Evolutionary conservation across 1,140 invertebrate species (phyloP), one percentile per base, ranked within the genome.

Genomic region (Hypothenemus hampei): DNA sequence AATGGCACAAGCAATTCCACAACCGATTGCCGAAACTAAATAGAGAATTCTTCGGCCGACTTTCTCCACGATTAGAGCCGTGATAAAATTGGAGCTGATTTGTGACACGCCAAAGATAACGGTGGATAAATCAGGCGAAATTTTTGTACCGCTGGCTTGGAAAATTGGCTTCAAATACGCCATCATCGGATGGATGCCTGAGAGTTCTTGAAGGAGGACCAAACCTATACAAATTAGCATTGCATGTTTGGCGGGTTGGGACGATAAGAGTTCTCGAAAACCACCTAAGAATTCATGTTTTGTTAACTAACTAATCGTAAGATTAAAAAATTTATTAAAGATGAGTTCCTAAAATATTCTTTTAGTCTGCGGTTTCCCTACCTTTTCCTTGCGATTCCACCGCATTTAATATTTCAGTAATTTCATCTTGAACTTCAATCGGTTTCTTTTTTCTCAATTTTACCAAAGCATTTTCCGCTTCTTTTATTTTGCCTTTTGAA

Each of bases 141-240:
- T 75, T 2, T 70, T 58, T n/a, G 74, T 80, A 31, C 81, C 76
- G 4, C 85, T 78, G n/a, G 69, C 73, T 43, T 77, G 58, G 62
- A 94, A 92, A 51, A 94, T 92, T 0, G 72, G 63, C 0, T 78
- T 78, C 0, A 84, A 77, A 61, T 92, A 92, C 69, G 92, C 92
- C 53, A 91, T 84, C 20, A 93, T 85, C 1, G 85, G 87, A 62
- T 93, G 93, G 15, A 93, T 87, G 22, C 91, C 89, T 45, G 82
- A 85, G 19, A 93, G 73, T 68, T 93, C 90, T 67, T 93, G 91
- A 68, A 93, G 86, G 41, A 89, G 73, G 85, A 93, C 91, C 0
- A 93, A 73, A 11, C 82, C 81, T 57, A 89, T 79, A 36, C 81
- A 83, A 26, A 94, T 87, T 4, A 82, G 48, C 6, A 92, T 65